Percentiles rank a stretch among this genome's conserved stretches.
These are phyloP conservation scores for Halictus ligatus DNA, from an alignment of 2,888 invertebrate species.

Conservation along the genomic window DNA sequence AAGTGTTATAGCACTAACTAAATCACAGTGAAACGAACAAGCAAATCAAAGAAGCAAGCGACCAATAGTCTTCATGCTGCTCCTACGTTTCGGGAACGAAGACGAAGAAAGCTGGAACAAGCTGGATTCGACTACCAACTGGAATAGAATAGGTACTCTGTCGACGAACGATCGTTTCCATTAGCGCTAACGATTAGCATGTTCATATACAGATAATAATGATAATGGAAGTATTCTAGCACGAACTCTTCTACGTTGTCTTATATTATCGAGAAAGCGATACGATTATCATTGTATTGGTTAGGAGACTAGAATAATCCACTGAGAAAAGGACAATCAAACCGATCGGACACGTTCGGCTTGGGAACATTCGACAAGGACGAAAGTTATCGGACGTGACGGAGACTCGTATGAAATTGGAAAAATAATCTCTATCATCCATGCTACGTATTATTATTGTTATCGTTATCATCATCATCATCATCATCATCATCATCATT, in stretches of 20 bases:
- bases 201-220: constrained; percentile 21
- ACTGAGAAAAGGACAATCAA: constrained; percentile 21
- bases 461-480: constrained; percentile 25
- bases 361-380: constrained; percentile 52
- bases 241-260: neutral
- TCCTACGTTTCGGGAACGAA: neutral
- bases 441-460: constrained; percentile 28
- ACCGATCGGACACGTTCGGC: constrained; percentile 11
- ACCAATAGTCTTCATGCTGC: constrained; percentile 29
- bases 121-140: neutral
- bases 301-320: constrained; percentile 46
- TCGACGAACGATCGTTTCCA: neutral
- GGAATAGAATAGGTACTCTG: neutral
- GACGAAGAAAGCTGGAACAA: neutral
- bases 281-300: constrained; percentile 31
- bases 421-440: constrained; percentile 76
- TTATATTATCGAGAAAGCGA: constrained; percentile 41
- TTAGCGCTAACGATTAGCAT: constrained; percentile 20
- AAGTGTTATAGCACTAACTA: neutral
- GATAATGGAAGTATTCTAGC: constrained; percentile 21
- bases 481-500: constrained; percentile 20
- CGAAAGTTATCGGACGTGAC: constrained; percentile 68
- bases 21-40: constrained; percentile 27
- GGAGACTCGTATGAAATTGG: constrained; percentile 75
- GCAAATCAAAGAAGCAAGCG: constrained; percentile 41